Conservation (phyloP, 2,888 invertebrate genomes). For the Thera britannica region DNA sequence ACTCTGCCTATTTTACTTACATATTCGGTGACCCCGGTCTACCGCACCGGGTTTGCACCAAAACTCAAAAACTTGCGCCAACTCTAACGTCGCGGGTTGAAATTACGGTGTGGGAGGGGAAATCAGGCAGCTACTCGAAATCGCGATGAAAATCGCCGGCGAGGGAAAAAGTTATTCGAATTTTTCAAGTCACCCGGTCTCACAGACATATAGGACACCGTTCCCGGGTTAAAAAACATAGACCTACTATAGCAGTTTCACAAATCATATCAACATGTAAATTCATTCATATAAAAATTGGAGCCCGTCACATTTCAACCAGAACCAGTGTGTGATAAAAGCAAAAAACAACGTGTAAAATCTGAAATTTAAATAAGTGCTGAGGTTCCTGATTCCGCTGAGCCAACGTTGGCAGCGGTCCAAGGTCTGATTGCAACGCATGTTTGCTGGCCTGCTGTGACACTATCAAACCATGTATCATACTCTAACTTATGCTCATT, state of each 20-base stretch:
- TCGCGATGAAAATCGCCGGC: no score
- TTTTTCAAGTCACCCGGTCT: no score
- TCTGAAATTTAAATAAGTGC: constrained; percentile 30
- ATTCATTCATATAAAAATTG: background rate
- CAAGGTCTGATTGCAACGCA: constrained; percentile 38
- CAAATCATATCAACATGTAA: background rate
- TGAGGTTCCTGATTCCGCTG: constrained; percentile 17
- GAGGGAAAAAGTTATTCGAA: no score
- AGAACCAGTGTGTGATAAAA: constrained; percentile 13
- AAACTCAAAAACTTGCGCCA: no score
- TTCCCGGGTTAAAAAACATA: no score
- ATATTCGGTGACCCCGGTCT: no score
- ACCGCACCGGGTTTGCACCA: no score
- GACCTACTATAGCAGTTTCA: background rate
- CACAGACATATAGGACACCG: no score
- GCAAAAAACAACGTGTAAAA: constrained; percentile 12
- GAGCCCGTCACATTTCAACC: constrained; percentile 2
- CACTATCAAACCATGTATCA: constrained; percentile 15
- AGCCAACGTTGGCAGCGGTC: constrained; percentile 33
- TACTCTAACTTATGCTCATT: background rate
- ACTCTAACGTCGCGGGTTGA: no score
- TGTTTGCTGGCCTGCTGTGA: constrained; percentile 13
- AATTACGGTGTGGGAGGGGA: no score
- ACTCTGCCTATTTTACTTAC: no score
- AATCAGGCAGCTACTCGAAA: no score